Evolutionary conservation across 2,797 vertebrate genomes (phyloP), one percentile per base, ranked within the genome.

Genomic region (Argya squamiceps): DNA sequence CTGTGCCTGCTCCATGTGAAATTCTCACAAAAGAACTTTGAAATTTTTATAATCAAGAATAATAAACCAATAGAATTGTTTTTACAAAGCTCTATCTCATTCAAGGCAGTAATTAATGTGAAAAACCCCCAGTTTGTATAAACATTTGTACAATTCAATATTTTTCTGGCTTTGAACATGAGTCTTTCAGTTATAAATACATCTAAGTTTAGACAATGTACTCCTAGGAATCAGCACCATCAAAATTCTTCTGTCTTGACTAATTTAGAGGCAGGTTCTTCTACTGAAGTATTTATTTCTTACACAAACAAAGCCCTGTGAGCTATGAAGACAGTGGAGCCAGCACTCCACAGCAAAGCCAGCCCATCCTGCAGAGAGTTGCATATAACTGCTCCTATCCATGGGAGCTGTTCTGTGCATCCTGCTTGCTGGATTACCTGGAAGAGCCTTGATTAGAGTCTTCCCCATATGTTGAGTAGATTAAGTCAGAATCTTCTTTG

Each of bases 401-500:
- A 0, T 6, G 32, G 30, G 18, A 91, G 20, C 64, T 69, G 24
- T 10, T 43, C 62, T 7, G 39, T 0, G 0, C 15, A 34, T 8
- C 26, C 46, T 36, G 24, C 23, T 1, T 67, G 60, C 62, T 6
- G 46, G 27, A 84, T 97, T 97, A 99, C 99, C 99, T 99, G 97
- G 99, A 98, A 82, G 98, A 98, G 67, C 98, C 98, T 94, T 98
- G 98, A 69, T 98, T 99, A 76, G 98, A 98, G 93, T 99, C 99
- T 59, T 99, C 99, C 59, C 99, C 99, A 2, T 99, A 99, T 3
- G 98, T 97, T 12, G 98, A 98, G 92, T 98, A 99, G 96, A 99
- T 98, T 32, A 99, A 97, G 95, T 99, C 99, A 4, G 99, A 99
- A 65, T 99, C 99, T 16, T 99, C 99, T 95, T 99, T 99, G 98